Evolutionary conservation across 2,888 invertebrate species (phyloP).

Genomic region (Folsomia candida): DNA sequence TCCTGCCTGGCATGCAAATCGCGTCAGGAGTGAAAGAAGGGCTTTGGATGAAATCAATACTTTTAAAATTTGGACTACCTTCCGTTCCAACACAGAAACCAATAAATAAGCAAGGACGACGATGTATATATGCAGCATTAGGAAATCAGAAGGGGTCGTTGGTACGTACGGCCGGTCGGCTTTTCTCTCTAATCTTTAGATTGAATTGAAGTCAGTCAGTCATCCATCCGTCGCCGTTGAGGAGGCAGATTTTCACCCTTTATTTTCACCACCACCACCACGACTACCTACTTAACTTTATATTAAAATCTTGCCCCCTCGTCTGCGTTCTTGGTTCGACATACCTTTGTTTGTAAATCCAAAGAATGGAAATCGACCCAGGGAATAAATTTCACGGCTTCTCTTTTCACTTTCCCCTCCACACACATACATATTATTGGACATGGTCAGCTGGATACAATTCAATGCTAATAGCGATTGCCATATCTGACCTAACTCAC

Average conservation of each 20-base stretch:
- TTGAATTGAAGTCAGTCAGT: background rate
- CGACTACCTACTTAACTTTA: background rate
- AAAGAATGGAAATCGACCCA: background rate
- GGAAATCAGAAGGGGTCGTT: no score
- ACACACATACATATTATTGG: no score
- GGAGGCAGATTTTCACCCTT: background rate
- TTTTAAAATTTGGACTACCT: background rate
- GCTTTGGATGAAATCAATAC: background rate
- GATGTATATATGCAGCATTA: no score
- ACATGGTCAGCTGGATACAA: no score
- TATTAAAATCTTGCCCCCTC: background rate
- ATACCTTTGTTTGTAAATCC: background rate
- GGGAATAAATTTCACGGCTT: background rate
- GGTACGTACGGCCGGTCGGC: background rate
- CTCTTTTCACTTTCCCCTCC: no score
- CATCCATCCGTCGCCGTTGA: background rate
- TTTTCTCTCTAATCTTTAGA: background rate
- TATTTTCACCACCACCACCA: no score
- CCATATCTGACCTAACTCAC: no score
- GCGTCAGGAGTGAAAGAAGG: background rate
- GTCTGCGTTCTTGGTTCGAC: background rate
- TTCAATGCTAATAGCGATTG: no score
- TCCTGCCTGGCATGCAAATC: background rate
- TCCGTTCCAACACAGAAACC: background rate
- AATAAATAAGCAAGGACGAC: background rate